phyloP scores from a whole-genome alignment of 2,888 invertebrate genomes.

The Morpho deidamia region DNA sequence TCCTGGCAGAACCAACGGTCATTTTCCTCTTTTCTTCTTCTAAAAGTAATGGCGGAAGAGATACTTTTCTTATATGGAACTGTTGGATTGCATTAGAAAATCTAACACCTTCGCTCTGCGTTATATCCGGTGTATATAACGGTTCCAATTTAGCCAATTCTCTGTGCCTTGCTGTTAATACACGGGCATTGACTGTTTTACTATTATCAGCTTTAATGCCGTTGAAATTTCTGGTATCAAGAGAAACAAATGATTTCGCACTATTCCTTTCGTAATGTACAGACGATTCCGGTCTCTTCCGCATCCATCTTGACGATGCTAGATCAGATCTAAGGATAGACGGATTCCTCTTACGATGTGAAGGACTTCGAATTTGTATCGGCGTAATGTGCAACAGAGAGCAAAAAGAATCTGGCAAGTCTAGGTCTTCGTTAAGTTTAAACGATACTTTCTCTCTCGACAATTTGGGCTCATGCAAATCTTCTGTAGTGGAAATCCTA shows the following conservation, averaged over 20 bases:
- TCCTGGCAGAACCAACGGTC: slow-evolving; percentile 48
- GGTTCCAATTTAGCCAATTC: slow-evolving; percentile 57
- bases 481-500: slow-evolving; percentile 43
- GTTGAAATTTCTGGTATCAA: slow-evolving; percentile 55
- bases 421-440: slow-evolving; percentile 41
- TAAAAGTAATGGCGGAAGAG: slow-evolving; percentile 61
- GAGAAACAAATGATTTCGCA: slow-evolving; percentile 68
- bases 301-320: slow-evolving; percentile 71
- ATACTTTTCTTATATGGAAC: slow-evolving; percentile 60
- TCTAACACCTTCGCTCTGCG: slow-evolving; percentile 42
- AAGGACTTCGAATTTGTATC: slow-evolving; percentile 57
- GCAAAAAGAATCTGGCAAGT: slow-evolving; percentile 56
- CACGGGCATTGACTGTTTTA: slow-evolving; percentile 44
- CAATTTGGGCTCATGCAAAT: slow-evolving; percentile 42
- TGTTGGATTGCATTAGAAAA: slow-evolving; percentile 38
- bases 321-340: slow-evolving; percentile 65
- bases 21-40: slow-evolving; percentile 64
- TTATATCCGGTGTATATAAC: slow-evolving; percentile 50
- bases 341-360: slow-evolving; percentile 51
- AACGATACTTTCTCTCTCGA: slow-evolving; percentile 36
- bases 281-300: slow-evolving; percentile 62
- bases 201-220: slow-evolving; percentile 50
- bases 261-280: slow-evolving; percentile 64
- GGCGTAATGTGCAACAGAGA: slow-evolving; percentile 69
- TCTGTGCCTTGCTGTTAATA: slow-evolving; percentile 59